These are phyloP conservation scores for Ophioderma brevispina DNA, from an alignment of 35 echinoderm and acorn worm species.

Conservation along the genomic window DNA sequence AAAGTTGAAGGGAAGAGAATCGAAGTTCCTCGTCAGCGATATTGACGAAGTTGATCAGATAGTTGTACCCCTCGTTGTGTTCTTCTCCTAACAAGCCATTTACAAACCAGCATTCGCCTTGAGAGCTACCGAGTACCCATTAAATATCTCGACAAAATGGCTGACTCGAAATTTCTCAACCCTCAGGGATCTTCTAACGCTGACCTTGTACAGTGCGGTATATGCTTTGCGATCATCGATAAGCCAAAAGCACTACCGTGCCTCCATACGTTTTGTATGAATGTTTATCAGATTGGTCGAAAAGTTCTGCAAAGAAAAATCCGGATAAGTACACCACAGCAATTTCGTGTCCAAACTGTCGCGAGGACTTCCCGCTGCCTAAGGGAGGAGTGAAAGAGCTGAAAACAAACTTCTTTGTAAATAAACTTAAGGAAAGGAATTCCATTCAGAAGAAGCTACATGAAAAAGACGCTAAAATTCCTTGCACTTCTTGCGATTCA, in stretches of 20 bases:
- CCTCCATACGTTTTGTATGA: constrained; percentile 7
- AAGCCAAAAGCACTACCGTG: background rate
- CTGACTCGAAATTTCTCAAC: background rate
- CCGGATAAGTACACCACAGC: background rate
- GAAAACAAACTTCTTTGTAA: constrained; percentile 13
- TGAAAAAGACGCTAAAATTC: background rate
- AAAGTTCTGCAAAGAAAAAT: background rate
- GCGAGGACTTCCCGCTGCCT: background rate
- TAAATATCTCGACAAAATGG: background rate
- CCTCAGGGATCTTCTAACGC: background rate
- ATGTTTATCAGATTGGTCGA: background rate
- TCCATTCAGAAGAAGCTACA: background rate
- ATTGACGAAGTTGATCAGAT: too few relatives aligned
- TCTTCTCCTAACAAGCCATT: too few relatives aligned
- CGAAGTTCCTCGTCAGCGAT: too few relatives aligned
- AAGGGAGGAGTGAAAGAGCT: background rate
- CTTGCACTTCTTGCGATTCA: background rate
- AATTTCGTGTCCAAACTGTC: constrained; percentile 6
- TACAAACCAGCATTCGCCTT: too few relatives aligned
- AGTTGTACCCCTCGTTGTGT: too few relatives aligned
- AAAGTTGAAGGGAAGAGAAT: too few relatives aligned
- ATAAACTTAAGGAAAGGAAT: background rate
- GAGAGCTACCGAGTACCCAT: too few relatives aligned
- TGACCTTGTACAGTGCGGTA: constrained; percentile 2
- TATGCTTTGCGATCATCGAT: background rate